Evolutionary conservation across 2,797 vertebrate genomes (phyloP).

Genomic region (Crenuchus spilurus): DNA sequence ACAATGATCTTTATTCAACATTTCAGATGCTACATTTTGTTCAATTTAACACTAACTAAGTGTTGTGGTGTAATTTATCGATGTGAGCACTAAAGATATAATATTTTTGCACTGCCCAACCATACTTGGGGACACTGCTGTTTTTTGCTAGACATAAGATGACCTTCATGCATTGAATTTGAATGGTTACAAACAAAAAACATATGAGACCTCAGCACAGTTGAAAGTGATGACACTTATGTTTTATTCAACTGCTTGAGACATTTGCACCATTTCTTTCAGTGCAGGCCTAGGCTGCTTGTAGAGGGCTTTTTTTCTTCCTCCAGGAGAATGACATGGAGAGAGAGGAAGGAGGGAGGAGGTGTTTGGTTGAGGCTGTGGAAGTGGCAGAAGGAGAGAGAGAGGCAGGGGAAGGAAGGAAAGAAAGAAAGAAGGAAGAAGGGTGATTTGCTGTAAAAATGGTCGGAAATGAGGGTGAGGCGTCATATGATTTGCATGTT

Average conservation of each 20-base stretch:
- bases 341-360: constrained; percentile 74
- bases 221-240: no score
- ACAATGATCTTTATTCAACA: no score
- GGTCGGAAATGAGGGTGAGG: constrained; percentile 80
- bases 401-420: constrained; percentile 75
- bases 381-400: constrained; percentile 69
- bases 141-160: constrained; percentile 73
- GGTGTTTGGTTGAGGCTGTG: constrained; percentile 70
- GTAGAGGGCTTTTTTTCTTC: constrained; percentile 62
- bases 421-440: constrained; percentile 68
- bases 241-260: no score
- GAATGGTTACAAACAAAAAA: no score
- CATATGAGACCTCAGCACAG: no score
- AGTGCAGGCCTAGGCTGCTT: constrained; percentile 71
- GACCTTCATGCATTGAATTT: no score
- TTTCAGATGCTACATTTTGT: no score
- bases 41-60: no score
- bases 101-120: no score
- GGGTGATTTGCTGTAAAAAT: constrained; percentile 62
- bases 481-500: constrained; percentile 77
- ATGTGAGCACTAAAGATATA: no score
- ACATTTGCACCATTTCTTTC: constrained; percentile 56
- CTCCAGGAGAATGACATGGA: constrained; percentile 46
- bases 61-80: no score
- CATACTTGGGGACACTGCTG: constrained; percentile 18